Evolutionary conservation across 2,797 vertebrate genomes (phyloP).

Genomic region (Arremon aurantiirostris): DNA sequence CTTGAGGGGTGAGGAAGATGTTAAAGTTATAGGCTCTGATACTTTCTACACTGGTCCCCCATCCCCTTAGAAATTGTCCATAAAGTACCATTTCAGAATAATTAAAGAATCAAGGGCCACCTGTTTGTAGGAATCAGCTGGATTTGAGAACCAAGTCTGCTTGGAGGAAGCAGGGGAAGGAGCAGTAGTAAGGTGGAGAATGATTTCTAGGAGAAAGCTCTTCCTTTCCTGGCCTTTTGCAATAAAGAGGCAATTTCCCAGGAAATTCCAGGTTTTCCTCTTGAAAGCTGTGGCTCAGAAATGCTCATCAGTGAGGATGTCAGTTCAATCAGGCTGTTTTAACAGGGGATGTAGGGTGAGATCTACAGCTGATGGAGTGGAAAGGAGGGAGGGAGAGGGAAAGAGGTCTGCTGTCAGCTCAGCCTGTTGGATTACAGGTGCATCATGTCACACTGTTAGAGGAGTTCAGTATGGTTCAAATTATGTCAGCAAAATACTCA

Average conservation of each 20-base stretch:
- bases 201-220: neutral
- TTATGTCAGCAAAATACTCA: neutral
- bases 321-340: neutral
- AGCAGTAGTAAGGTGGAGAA: neutral
- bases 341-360: neutral
- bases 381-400: neutral
- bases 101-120: neutral
- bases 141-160: neutral
- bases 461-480: neutral
- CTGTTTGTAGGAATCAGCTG: neutral
- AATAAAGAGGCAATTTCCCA: neutral
- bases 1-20: neutral
- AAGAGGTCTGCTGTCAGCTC: neutral
- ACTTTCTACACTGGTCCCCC: neutral
- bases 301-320: neutral
- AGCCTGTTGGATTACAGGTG: neutral
- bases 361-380: neutral
- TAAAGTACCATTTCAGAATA: neutral
- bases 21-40: neutral
- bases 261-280: neutral
- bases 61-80: neutral
- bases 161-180: neutral
- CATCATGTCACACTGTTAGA: fast-evolving
- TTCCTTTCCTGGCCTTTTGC: neutral
- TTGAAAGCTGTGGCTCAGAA: neutral